phyloP scores from a whole-genome alignment of 2,113 vertebrate genomes.

The Gavialis gangeticus region DNA sequence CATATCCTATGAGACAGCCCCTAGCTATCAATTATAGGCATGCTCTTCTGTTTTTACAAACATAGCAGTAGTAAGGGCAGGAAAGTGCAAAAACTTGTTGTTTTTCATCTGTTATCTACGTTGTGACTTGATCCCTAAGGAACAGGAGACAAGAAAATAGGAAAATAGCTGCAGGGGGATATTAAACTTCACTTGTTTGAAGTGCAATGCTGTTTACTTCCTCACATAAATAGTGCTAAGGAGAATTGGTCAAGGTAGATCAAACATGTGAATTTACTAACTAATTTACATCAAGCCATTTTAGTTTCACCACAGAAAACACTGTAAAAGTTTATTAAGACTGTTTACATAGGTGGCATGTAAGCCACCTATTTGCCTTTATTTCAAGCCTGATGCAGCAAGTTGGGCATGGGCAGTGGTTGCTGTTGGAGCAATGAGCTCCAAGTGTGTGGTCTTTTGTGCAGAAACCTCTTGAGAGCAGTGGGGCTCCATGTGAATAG shows the following conservation, averaged over 20 bases:
- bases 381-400: neutral
- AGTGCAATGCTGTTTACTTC: neutral
- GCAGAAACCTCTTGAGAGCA: neutral
- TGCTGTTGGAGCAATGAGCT: neutral
- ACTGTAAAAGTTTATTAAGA: no score
- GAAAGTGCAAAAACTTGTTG: neutral
- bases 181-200: neutral
- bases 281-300: neutral
- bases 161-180: neutral
- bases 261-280: neutral
- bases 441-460: neutral
- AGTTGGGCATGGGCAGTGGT: no score
- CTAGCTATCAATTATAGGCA: neutral
- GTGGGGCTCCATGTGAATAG: neutral
- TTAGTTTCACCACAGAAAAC: neutral
- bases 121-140: neutral
- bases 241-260: neutral
- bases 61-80: neutral
- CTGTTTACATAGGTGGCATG: no score
- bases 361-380: neutral
- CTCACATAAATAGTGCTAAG: neutral
- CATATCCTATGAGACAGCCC: neutral
- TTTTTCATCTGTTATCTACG: neutral
- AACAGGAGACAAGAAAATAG: neutral
- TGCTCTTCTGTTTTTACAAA: neutral